Evolutionary conservation across 2,888 invertebrate genomes (phyloP).

Genomic region (Theristus sp.): DNA sequence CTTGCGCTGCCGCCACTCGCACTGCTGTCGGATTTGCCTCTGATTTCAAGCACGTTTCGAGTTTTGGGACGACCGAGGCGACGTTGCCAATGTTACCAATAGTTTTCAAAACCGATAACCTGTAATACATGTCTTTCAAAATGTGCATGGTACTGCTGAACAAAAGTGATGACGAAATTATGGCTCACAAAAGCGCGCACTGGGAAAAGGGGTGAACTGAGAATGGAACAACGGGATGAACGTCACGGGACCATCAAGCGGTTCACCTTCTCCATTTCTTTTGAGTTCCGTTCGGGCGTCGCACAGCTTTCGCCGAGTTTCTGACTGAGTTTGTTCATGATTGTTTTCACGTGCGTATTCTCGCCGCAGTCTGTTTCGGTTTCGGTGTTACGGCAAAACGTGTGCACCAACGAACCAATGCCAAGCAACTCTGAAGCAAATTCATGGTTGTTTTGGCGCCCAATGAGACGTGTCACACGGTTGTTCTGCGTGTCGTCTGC

Average conservation of each 20-base stretch:
- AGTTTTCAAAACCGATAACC: too few species aligned
- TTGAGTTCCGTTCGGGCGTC: neutral
- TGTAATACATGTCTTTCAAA: too few species aligned
- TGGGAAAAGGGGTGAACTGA: too few species aligned
- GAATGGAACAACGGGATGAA: too few species aligned
- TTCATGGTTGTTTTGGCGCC: neutral
- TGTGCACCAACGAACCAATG: conserved; percentile 49
- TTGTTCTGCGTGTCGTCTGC: neutral
- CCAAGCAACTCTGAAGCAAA: conserved; percentile 40
- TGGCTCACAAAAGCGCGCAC: too few species aligned
- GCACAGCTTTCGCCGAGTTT: neutral
- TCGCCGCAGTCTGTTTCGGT: conserved; percentile 30
- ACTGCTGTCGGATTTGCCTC: neutral
- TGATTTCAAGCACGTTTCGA: neutral
- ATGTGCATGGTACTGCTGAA: neutral
- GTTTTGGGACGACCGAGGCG: neutral
- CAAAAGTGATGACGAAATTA: too few species aligned
- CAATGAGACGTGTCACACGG: neutral
- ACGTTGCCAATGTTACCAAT: neutral
- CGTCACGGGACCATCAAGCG: too few species aligned
- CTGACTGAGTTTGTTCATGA: neutral
- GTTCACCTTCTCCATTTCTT: neutral
- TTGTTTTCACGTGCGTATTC: conserved; percentile 7
- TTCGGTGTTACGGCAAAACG: conserved; percentile 44
- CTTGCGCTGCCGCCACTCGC: neutral